These are phyloP conservation scores for Trichopria drosophilae DNA, from an alignment of 2,888 invertebrate genomes.

Conservation along the genomic window DNA sequence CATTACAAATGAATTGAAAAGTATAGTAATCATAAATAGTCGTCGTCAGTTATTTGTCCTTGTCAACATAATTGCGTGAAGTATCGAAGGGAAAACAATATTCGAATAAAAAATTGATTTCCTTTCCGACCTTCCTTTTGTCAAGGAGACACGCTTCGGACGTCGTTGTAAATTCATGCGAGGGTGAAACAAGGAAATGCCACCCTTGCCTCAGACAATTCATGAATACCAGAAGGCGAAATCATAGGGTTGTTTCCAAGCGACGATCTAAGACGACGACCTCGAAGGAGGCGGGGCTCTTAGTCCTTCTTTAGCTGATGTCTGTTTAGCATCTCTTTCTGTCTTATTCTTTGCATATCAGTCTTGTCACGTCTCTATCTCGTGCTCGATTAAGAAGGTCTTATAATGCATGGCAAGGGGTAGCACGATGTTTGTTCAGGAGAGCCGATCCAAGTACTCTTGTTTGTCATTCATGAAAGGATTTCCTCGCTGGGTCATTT, in stretches of 20 bases:
- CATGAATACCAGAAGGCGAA: conserved; percentile 47
- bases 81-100: too few relatives aligned
- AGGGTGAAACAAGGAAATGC: conserved; percentile 34
- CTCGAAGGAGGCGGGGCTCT: conserved; percentile 26
- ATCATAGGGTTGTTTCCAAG: conserved; percentile 43
- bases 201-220: conserved; percentile 30
- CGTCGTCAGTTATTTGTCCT: too few relatives aligned
- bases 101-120: too few relatives aligned
- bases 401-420: conserved; percentile 23
- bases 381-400: conserved; percentile 19
- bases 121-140: neutral
- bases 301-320: conserved; percentile 39
- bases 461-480: conserved; percentile 16
- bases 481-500: neutral
- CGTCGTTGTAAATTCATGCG: conserved; percentile 47
- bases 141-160: neutral
- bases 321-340: too few relatives aligned
- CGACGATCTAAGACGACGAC: conserved; percentile 40
- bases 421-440: conserved; percentile 6
- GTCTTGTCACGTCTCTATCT: conserved; percentile 11
- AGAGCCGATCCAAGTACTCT: neutral
- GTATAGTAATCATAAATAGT: too few relatives aligned
- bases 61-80: too few relatives aligned
- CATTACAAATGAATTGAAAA: too few relatives aligned
- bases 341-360: conserved; percentile 1